Conservation (phyloP, 2,888 invertebrate species). For the Tuta absoluta region DNA sequence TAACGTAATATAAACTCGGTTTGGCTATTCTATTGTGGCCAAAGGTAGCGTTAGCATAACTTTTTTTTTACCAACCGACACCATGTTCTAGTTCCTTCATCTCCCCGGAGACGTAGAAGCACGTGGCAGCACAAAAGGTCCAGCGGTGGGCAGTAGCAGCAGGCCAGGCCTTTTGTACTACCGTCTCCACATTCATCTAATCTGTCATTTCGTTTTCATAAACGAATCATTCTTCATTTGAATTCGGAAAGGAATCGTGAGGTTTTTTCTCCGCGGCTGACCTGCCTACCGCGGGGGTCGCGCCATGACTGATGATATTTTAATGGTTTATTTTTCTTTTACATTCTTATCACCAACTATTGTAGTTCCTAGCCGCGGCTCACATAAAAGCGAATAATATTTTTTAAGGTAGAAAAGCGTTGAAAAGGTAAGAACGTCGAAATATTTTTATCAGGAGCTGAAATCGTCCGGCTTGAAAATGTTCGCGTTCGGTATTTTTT, state of each 20-base stretch:
- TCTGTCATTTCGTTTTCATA: slow-evolving; percentile 81
- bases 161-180: slow-evolving; percentile 64
- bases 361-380: slow-evolving; percentile 55
- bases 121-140: slow-evolving; percentile 60
- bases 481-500: slow-evolving; percentile 15
- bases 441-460: slow-evolving; percentile 15
- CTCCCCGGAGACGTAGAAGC: slow-evolving; percentile 52
- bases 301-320: slow-evolving; percentile 75
- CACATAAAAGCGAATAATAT: slow-evolving; percentile 41
- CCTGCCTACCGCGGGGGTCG: slow-evolving; percentile 77
- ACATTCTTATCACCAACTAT: slow-evolving; percentile 75
- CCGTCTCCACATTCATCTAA: slow-evolving; percentile 69
- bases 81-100: slow-evolving; percentile 32
- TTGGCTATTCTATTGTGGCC: not conserved
- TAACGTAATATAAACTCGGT: not conserved
- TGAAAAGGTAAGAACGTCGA: slow-evolving; percentile 9
- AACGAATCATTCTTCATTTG: slow-evolving; percentile 80
- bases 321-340: slow-evolving; percentile 80
- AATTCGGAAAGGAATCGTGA: slow-evolving; percentile 67
- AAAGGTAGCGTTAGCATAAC: slow-evolving; percentile 21
- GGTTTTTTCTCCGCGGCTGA: slow-evolving; percentile 72
- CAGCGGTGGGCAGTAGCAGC: slow-evolving; percentile 68
- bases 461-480: slow-evolving; percentile 10
- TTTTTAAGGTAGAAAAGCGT: slow-evolving; percentile 30
- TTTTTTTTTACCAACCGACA: slow-evolving; percentile 18